Evolutionary conservation across 1,140 invertebrate genomes (phyloP), one percentile per base, ranked within the genome.

Genomic region (Drosophila miranda): DNA sequence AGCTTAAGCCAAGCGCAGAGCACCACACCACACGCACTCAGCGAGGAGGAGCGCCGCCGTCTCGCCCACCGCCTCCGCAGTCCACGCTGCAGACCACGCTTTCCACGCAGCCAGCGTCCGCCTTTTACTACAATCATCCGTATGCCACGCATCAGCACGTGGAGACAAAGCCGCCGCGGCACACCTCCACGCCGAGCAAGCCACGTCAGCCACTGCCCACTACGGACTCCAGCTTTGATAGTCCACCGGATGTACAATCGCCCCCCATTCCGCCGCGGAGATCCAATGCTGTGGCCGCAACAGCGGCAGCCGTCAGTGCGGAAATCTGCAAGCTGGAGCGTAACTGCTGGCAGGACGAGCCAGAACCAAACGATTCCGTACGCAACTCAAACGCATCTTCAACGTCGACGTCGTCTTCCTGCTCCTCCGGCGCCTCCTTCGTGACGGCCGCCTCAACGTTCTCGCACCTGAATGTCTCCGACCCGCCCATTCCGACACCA

Each of bases 241-340:
- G 64, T 61, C 90, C 90, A 46, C 90, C 90, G 19, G 89, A 91
- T 43, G 70, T 91, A 56, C 89, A 79, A 44, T 90, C 90, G 34
- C 89, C 90, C n/a, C 90, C 90, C 2, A 81, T 91, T 46, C 90
- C 89, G 16, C 89, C 89, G 1, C 50, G 86, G 7, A 82, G 89
- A n/a, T 53, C 69, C 13, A 78, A 84, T 62, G 68, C 78, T 13
- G 86, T 90, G 23, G 88, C 88, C 0, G 67, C 83, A 53, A 89
- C 88, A 3, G 88, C 88, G 13, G 88, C 87, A 1, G 88, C 83
- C 38, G 87, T 90, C 3, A 74, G 73, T 26, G 89, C 89, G 6
- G 89, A 89, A 49, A 87, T 90, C 26, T 82, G 75, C 57, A 77
- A 80, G 23, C 66, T 90, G 51, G 81, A 90, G 19, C 89, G 82